Conservation (phyloP, 2,888 invertebrate genomes). For the Globia sparganii region DNA sequence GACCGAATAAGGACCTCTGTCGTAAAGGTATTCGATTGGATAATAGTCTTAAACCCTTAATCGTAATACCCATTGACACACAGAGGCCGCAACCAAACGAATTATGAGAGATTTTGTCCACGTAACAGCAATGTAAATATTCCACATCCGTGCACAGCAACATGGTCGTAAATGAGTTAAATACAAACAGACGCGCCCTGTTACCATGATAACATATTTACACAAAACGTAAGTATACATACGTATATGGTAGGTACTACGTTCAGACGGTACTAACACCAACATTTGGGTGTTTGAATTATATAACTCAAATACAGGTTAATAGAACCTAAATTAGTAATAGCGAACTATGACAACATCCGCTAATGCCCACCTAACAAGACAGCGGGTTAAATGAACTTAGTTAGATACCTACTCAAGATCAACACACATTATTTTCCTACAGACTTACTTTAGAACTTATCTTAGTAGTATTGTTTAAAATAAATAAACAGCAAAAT, state of each 20-base stretch:
- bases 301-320: slow-evolving; percentile 84
- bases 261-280: slow-evolving; percentile 73
- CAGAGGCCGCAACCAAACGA: slow-evolving; percentile 61
- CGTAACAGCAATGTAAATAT: slow-evolving; percentile 76
- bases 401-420: slow-evolving; percentile 10
- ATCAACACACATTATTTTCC: background rate
- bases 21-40: slow-evolving; percentile 63
- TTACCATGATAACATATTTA: slow-evolving; percentile 76
- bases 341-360: slow-evolving; percentile 75
- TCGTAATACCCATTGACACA: slow-evolving; percentile 41
- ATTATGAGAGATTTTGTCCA: slow-evolving; percentile 70
- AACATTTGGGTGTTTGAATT: slow-evolving; percentile 79
- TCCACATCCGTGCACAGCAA: slow-evolving; percentile 78
- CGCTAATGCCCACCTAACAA: slow-evolving; percentile 64
- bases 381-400: slow-evolving; percentile 46
- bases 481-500: background rate
- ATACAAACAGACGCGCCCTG: slow-evolving; percentile 83
- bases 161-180: slow-evolving; percentile 78
- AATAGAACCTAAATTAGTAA: slow-evolving; percentile 75
- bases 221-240: slow-evolving; percentile 72
- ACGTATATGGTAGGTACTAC: slow-evolving; percentile 71
- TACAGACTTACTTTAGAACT: background rate
- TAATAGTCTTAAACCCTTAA: slow-evolving; percentile 56
- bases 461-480: background rate
- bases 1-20: slow-evolving; percentile 71